Conservation (phyloP, 2,113 vertebrate species). For the Saguinus imperator region DNA sequence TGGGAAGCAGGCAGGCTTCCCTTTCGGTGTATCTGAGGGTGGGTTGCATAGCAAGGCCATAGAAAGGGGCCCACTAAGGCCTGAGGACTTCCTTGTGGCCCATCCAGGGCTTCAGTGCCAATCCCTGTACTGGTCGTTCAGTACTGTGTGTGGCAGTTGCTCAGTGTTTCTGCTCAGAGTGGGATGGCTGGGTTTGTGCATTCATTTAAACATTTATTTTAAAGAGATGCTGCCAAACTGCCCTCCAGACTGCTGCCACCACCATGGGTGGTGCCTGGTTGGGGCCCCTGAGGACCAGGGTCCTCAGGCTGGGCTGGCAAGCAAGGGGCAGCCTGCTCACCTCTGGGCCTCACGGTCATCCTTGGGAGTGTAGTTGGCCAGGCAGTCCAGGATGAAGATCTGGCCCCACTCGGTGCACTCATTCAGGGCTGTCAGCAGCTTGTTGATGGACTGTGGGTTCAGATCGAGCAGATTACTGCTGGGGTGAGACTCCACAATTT, state of each 20-base stretch:
- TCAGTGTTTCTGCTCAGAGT: too few relatives aligned
- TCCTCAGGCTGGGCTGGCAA: not conserved
- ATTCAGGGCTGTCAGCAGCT: conserved; percentile 96
- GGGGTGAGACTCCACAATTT: conserved; percentile 97
- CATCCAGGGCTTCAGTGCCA: too few relatives aligned
- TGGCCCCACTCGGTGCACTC: conserved; percentile 99
- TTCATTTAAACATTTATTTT: too few relatives aligned
- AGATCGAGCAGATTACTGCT: conserved; percentile 98
- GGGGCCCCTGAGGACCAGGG: not conserved
- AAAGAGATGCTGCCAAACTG: too few relatives aligned
- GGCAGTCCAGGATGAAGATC: conserved; percentile 98
- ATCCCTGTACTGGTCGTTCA: too few relatives aligned
- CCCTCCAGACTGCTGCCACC: too few relatives aligned
- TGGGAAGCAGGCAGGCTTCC: not conserved
- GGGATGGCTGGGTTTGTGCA: too few relatives aligned
- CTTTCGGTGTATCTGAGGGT: not conserved
- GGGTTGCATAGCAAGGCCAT: not conserved
- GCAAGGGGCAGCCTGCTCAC: conserved; percentile 81
- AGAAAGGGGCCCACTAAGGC: not conserved
- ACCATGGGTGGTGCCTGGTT: not conserved
- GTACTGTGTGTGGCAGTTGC: too few relatives aligned
- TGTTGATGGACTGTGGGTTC: conserved; percentile 99
- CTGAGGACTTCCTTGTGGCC: too few relatives aligned
- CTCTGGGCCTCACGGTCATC: conserved; percentile 99
- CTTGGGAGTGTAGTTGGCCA: conserved; percentile 97